These are phyloP conservation scores for Nasonia oneida DNA, from an alignment of 2,888 invertebrate species.

Conservation along the genomic window DNA sequence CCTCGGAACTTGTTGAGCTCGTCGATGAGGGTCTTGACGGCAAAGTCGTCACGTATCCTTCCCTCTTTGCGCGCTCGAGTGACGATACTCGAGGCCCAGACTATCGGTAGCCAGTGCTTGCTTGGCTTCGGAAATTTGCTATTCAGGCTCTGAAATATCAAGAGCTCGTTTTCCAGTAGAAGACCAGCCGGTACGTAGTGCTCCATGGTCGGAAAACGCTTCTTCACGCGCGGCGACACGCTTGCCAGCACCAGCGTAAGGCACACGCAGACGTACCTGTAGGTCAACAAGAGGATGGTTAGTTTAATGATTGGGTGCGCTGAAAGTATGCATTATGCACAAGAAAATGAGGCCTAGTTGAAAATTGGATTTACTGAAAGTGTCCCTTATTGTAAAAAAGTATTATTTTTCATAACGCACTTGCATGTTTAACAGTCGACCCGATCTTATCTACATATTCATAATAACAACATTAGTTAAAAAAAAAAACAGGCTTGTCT, in stretches of 20 bases:
- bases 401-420: too few relatives aligned
- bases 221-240: slow-evolving; percentile 93
- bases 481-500: too few relatives aligned
- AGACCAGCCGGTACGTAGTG: slow-evolving; percentile 93
- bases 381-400: too few relatives aligned
- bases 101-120: slow-evolving; percentile 94
- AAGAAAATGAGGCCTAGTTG: too few relatives aligned
- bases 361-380: too few relatives aligned
- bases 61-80: slow-evolving; percentile 94
- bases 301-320: neutral
- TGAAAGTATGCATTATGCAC: neutral
- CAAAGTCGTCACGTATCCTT: slow-evolving; percentile 93
- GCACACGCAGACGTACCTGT: slow-evolving; percentile 85
- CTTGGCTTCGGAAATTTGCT: slow-evolving; percentile 90
- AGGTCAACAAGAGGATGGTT: slow-evolving; percentile 29
- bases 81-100: slow-evolving; percentile 95
- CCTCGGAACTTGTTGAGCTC: slow-evolving; percentile 83
- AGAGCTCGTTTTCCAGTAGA: slow-evolving; percentile 89
- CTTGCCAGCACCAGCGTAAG: slow-evolving; percentile 93
- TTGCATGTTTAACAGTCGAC: too few relatives aligned
- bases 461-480: too few relatives aligned
- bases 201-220: slow-evolving; percentile 90
- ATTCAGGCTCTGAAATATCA: slow-evolving; percentile 89
- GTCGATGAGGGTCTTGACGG: slow-evolving; percentile 91
- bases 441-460: too few relatives aligned